Conservation (phyloP, 2,113 vertebrate genomes). For the Miniopterus natalensis region DNA sequence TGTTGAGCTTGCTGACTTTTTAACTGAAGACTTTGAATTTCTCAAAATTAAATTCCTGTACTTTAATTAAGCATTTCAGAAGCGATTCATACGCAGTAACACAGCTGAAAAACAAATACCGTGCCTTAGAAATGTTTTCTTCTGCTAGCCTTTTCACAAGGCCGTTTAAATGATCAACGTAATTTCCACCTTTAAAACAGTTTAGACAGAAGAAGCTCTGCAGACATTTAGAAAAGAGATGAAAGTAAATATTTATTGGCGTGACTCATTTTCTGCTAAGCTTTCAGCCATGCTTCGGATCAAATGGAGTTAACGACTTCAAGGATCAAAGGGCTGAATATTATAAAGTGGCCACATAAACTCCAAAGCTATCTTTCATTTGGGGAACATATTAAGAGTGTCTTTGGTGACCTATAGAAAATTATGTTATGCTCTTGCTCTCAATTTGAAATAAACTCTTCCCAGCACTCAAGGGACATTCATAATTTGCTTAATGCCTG, state of each 20-base stretch:
- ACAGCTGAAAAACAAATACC: background rate
- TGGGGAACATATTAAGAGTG: conserved; percentile 48
- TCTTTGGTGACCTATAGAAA: conserved; percentile 70
- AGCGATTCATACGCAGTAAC: background rate
- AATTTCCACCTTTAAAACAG: conserved; percentile 57
- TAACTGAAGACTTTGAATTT: conserved; percentile 18
- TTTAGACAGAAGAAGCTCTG: conserved; percentile 1
- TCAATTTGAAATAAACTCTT: conserved; percentile 71
- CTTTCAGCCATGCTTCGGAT: conserved; percentile 62
- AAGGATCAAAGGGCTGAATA: conserved; percentile 68
- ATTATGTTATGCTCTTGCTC: conserved; percentile 56
- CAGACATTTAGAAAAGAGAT: conserved; percentile 34
- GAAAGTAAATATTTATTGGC: conserved; percentile 75
- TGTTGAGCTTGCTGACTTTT: background rate
- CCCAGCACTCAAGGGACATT: background rate
- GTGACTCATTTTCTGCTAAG: conserved; percentile 58
- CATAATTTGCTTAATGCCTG: conserved; percentile 64
- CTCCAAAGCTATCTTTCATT: conserved; percentile 62
- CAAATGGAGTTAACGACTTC: conserved; percentile 47
- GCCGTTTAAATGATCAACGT: conserved; percentile 27
- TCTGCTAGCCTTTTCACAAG: conserved; percentile 22
- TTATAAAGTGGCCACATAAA: conserved; percentile 51
- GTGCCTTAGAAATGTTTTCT: conserved; percentile 8
- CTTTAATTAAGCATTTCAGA: conserved; percentile 33
- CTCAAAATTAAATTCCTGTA: background rate